Base-by-base conservation (phyloP, 2,113 vertebrate species). In the Oxygymnocypris stewartii region DNA sequence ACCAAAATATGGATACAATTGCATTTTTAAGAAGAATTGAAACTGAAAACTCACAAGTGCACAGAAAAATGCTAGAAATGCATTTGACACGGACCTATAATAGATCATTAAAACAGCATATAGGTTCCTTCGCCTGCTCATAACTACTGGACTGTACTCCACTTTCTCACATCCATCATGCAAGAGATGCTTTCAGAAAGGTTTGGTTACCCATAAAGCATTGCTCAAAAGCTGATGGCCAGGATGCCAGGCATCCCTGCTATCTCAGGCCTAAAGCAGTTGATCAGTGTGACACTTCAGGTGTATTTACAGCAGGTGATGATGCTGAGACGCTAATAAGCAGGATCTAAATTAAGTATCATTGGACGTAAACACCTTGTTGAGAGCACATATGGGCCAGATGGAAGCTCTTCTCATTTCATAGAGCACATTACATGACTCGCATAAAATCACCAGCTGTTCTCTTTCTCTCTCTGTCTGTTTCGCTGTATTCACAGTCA, bases 341-440 rank as follows among this genome's bases (percentile, higher is more conserved):
- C 42, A 61, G 74, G 57, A 37, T 59, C 69, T 74, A 84, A 90
- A 88, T 87, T 82, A 84, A 86, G 86, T 74, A 85, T 63, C 61
- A 87, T 71, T 84, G 61, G 84, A 65, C 3, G 28, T 75, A 87
- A 76, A 82, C 69, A 82, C 67, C 40, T 79, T 85, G 82, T 65
- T 83, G 79, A 85, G 79, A 82, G 59, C 16, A 28, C 77, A 84
- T 86, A 84, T 86, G 73, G 74, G 54, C 86, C 85, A 88, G 67
- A 88, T 89, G 87, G 88, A 79, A 37, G 40, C 74, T 86, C 40
- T 67, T 85, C 77, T 79, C 35, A 49, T 84, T 85, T 90, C 87
- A 80, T 47, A 25, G 16, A 14, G 16, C 25, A 25, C 80, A 57
- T n/a, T 61, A 74, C 73, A 77, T 71, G 61, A 81, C 76, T 87